These are phyloP conservation scores for Hystrix cristata DNA, from an alignment of 2,113 vertebrate species.

Conservation along the genomic window DNA sequence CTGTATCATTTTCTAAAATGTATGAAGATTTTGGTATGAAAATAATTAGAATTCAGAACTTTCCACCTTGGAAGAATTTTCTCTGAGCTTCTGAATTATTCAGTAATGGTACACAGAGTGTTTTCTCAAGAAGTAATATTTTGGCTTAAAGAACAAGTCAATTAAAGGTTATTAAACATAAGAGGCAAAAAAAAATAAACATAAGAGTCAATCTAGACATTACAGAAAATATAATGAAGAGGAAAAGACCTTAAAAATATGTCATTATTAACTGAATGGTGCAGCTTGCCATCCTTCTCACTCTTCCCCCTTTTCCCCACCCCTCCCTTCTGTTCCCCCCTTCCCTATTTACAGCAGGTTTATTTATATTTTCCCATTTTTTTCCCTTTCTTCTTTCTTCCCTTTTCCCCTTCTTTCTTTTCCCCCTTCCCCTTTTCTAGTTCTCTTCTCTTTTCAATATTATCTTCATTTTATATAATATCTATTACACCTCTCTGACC, in stretches of 20 bases:
- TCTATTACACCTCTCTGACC: too few species aligned
- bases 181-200: neutral
- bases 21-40: neutral
- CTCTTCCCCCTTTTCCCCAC: neutral
- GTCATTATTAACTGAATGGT: neutral
- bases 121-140: neutral
- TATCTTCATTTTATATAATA: too few species aligned
- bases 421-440: too few species aligned
- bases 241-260: neutral
- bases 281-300: neutral
- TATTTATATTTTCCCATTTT: too few species aligned
- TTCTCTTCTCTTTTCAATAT: too few species aligned
- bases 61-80: neutral
- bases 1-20: neutral
- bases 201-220: neutral
- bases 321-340: too few species aligned
- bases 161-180: neutral
- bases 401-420: too few species aligned
- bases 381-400: too few species aligned
- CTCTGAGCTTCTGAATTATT: neutral
- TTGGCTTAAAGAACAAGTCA: neutral
- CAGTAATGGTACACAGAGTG: neutral
- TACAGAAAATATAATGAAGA: neutral
- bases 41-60: neutral
- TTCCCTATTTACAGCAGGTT: too few species aligned